Conservation (phyloP, 2,888 invertebrate species). For the Sphaeridia pumilis region DNA sequence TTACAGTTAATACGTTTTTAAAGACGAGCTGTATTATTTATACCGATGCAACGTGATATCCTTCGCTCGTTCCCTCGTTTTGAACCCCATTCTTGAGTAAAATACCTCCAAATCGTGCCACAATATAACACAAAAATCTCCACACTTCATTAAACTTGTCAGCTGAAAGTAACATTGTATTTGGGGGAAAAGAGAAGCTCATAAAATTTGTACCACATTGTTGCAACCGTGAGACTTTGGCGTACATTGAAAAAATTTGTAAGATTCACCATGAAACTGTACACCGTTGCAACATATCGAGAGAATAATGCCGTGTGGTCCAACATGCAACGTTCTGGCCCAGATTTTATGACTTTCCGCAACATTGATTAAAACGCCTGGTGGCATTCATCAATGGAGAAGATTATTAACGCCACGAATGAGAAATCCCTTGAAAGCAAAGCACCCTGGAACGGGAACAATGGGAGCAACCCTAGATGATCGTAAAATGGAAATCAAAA, state of each 20-base stretch:
- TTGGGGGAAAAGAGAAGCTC: background rate
- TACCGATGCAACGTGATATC: background rate
- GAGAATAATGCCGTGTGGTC: background rate
- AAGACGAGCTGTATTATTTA: no score
- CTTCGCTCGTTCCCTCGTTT: no score
- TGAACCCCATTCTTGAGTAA: no score
- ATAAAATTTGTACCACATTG: slow-evolving; percentile 1
- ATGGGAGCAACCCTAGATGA: no score
- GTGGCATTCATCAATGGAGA: no score
- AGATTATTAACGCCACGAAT: no score
- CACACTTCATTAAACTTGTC: slow-evolving; percentile 5
- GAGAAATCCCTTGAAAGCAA: no score
- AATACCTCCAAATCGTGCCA: background rate
- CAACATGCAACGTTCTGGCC: background rate
- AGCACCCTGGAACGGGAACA: no score
- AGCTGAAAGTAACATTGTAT: background rate
- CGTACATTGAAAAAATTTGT: background rate
- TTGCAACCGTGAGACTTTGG: background rate
- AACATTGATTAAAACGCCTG: background rate
- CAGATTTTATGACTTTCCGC: slow-evolving; percentile 4
- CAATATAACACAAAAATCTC: background rate
- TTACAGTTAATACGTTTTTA: no score
- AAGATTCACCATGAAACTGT: background rate
- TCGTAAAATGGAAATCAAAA: no score
- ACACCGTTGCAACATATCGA: background rate